Base-by-base conservation (phyloP, 2,888 invertebrate species). In the Noctua fimbriata region DNA sequence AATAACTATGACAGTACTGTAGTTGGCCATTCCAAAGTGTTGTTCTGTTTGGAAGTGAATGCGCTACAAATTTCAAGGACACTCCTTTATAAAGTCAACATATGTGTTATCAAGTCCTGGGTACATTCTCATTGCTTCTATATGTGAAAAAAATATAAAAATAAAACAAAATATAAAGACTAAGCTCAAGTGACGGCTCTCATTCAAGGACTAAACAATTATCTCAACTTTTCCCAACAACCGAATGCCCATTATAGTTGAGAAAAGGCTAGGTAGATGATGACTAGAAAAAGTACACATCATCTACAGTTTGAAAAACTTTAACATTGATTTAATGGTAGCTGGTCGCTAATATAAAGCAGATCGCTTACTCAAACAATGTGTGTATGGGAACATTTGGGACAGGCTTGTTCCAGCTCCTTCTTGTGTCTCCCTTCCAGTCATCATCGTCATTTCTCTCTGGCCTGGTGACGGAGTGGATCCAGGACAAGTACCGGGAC, bases 401-500 rank as follows among this genome's bases (percentile, higher is more conserved):
- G 28, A 79, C 18, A 0, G 16, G 4, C 10, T 52, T 47, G 21
- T n/a, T 41, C 24, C 2, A 44, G 44, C 12, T 9, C 44, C 14
- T 44, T 44, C 14, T 44, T 12, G 44, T 2, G 12, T 12, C 36
- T 12, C 12, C n/a, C 9, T n/a, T 14, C 18, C 21, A 21, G 58
- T 41, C 69, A 14, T 21, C 36, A 1, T 24, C 36, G n/a, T 75
- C 66, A 36, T 74, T 69, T 1, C 79, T 49, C 21, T 83, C 77
- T 1, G 28, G 5, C 66, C 84, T 80, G 9, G 90, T 92, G 36
- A 90, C 81, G 4, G 92, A 77, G 1, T 92, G 83, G 10, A 95
- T 90, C 95, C 95, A 95, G 0, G 85, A 81, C 32, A 91, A 47
- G 84, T 93, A 94, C 1, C 83, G 81, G 16, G 78, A 79, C 16